Conservation (phyloP, 1,140 invertebrate genomes). For the Elysia chlorotica region DNA sequence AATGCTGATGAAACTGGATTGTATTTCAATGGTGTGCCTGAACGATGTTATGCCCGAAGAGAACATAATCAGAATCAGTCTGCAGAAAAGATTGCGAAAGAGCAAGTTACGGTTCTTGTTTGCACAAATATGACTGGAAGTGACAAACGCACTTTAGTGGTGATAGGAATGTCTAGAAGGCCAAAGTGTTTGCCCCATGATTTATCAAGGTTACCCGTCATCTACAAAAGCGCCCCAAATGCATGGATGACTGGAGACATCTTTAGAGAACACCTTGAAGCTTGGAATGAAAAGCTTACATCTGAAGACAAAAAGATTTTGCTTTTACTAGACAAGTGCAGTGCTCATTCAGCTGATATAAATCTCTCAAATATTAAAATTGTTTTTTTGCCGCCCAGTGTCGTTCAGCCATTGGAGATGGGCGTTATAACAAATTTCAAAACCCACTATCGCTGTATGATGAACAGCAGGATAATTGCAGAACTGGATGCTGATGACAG, state of each 20-base stretch:
- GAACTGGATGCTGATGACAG: background rate
- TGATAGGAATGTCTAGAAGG: background rate
- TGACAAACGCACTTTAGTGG: background rate
- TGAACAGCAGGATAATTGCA: background rate
- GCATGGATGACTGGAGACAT: background rate
- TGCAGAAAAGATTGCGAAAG: background rate
- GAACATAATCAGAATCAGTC: background rate
- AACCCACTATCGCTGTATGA: background rate
- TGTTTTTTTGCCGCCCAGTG: background rate
- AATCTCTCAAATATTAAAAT: background rate
- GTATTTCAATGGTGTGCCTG: background rate
- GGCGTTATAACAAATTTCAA: background rate
- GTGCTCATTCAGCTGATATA: background rate
- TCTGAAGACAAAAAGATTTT: too few relatives aligned
- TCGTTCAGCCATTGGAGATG: background rate
- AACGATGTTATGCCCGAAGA: background rate
- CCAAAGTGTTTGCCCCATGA: background rate
- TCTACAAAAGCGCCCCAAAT: background rate
- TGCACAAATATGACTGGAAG: background rate
- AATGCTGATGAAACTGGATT: background rate
- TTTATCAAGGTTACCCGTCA: background rate
- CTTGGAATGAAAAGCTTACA: too few relatives aligned
- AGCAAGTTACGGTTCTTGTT: background rate
- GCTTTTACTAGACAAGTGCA: too few relatives aligned
- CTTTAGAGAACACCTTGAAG: background rate